These are phyloP conservation scores for Metaphire vulgaris DNA, from an alignment of 1,140 invertebrate species.

Conservation along the genomic window DNA sequence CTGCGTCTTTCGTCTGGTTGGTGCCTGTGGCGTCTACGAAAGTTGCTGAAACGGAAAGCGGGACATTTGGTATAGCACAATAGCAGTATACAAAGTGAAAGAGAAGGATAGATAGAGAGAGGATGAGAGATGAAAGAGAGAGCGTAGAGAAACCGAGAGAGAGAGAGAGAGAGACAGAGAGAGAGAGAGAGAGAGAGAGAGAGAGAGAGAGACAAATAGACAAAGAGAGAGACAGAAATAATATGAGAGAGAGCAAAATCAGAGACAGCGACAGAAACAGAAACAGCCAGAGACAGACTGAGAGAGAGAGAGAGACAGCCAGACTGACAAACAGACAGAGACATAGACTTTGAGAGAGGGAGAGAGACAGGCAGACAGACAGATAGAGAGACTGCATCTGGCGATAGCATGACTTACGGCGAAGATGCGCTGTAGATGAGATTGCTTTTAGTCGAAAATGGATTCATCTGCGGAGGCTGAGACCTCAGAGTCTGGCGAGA, in stretches of 20 bases:
- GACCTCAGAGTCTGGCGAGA: too few relatives aligned
- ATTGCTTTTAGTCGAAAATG: too few relatives aligned
- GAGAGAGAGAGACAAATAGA: neutral
- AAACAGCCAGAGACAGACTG: neutral
- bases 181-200: neutral
- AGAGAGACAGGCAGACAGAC: neutral
- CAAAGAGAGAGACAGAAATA: neutral
- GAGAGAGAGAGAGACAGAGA: neutral
- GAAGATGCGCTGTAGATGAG: too few relatives aligned
- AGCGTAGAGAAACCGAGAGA: neutral
- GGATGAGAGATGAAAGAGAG: neutral
- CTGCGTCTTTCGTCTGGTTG: too few relatives aligned
- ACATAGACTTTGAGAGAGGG: neutral
- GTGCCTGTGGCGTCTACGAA: too few relatives aligned
- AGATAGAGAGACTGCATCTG: neutral
- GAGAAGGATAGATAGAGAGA: neutral
- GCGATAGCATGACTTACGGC: too few relatives aligned
- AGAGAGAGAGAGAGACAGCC: neutral
- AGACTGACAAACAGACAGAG: neutral
- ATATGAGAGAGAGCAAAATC: neutral
- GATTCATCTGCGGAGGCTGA: too few relatives aligned
- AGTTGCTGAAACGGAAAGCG: too few relatives aligned
- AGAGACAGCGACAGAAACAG: constrained; percentile 13
- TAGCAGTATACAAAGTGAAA: neutral
- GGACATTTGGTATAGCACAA: too few relatives aligned